Base-by-base conservation (phyloP, 2,888 invertebrate genomes). In the Mythimna pallens region DNA sequence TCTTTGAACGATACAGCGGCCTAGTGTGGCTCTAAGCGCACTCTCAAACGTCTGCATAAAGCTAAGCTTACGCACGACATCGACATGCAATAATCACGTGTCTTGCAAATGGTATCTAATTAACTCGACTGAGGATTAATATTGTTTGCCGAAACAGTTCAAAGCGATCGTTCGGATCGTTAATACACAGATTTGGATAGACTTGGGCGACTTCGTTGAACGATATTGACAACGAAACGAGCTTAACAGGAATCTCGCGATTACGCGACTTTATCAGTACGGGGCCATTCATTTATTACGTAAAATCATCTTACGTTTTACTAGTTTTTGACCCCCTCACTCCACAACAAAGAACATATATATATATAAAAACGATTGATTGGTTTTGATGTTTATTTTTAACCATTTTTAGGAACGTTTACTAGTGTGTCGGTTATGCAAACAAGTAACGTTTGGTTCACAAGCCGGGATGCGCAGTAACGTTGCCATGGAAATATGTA, bases 1-100 rank as follows among this genome's bases (percentile, higher is more conserved):
- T 70, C 58, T 80, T 70, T 79, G 62, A 80, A 70, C 40, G 70
- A 76, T 80, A 76, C 70, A 59, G 30, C 58, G 50, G 65, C 25
- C 22, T 34, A 47, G 57, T 64, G 30, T 17, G 40, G 54, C 65
- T 52, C 36, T 58, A 62, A 69, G 57, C 71, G 52, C 43, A 36
- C 72, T 62, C n/a, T 69, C 14, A 65, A 68, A 64, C 54, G 63
- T 73, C 47, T 43, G 63, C 47, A 50, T 40, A 64, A 63, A 14
- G 47, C 47, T 34, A 14, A 73, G 54, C 58, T 73, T 58, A 77
- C 30, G 36, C 5, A 59, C 12, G 34, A 59, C 59, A 22, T 73
- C 12, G 34, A 59, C 59, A 22, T 73, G 30, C 22, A 58, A n/a
- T 54, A 43, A 73, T 55, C 22, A 25, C 40, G 34, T 34, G 36